Conservation (phyloP, 2,797 vertebrate genomes). For the Crenichthys baileyi region DNA sequence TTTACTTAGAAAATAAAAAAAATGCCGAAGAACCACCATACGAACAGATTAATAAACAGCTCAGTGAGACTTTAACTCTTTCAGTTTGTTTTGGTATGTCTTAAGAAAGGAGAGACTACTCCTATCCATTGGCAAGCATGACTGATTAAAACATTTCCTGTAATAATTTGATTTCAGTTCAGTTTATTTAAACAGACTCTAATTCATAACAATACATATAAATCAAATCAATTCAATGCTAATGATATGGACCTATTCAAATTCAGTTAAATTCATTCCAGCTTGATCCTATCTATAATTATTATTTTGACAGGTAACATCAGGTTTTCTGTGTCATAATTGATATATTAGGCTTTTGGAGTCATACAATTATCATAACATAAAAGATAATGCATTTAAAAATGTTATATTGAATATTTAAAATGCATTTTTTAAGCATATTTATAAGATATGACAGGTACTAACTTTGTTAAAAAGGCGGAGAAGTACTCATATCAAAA, state of each 20-base stretch:
- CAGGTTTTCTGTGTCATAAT: not conserved
- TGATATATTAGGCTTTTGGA: no score
- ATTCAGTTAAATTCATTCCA: not conserved
- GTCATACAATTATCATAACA: no score
- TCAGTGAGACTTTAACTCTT: no score
- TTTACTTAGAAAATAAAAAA: no score
- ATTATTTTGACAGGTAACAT: not conserved
- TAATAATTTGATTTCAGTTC: no score
- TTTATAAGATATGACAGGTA: not conserved
- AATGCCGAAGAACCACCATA: no score
- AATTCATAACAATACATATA: not conserved
- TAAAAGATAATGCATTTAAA: not conserved
- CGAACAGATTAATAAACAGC: no score
- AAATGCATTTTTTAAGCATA: not conserved
- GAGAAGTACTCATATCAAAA: not conserved
- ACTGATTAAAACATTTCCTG: no score
- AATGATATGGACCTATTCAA: not conserved
- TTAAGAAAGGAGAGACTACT: no score
- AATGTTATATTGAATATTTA: not conserved
- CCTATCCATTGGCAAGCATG: no score
- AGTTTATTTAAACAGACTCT: not conserved
- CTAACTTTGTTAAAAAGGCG: not conserved
- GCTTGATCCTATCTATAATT: not conserved
- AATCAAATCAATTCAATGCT: not conserved
- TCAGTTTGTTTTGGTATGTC: no score